Conservation (phyloP, 2,888 invertebrate genomes). For the Andrena praecox region DNA sequence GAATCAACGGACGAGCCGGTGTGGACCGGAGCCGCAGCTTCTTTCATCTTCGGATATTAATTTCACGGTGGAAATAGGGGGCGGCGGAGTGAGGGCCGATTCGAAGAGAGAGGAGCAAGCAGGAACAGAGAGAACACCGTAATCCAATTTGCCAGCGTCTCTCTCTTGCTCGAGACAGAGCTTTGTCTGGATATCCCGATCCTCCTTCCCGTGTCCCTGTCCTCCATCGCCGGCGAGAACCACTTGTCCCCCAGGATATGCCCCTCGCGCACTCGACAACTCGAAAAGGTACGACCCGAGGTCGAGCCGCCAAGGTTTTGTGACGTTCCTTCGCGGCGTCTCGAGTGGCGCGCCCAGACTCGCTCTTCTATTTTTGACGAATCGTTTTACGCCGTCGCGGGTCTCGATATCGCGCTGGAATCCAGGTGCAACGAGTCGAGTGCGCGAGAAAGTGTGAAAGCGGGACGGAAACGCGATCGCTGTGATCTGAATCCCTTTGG, state of each 20-base stretch:
- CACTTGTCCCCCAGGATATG: slow-evolving; percentile 66
- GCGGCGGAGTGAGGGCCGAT: slow-evolving; percentile 37
- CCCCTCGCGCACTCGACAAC: slow-evolving; percentile 51
- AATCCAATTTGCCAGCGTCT: slow-evolving; percentile 77
- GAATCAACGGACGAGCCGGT: slow-evolving; percentile 53
- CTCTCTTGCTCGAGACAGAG: slow-evolving; percentile 55
- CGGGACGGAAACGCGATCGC: background rate
- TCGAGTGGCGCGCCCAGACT: slow-evolving; percentile 44
- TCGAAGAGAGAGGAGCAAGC: slow-evolving; percentile 44
- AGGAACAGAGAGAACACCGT: slow-evolving; percentile 72
- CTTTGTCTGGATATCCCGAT: slow-evolving; percentile 65
- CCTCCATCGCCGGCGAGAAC: slow-evolving; percentile 50
- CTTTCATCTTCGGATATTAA: slow-evolving; percentile 81
- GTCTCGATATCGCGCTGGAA: background rate
- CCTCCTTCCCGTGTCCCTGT: slow-evolving; percentile 42
- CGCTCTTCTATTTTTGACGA: slow-evolving; percentile 42
- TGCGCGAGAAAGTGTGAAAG: background rate
- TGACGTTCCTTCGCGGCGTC: slow-evolving; percentile 60
- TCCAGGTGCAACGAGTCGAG: background rate
- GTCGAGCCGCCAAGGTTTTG: slow-evolving; percentile 37
- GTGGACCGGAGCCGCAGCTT: slow-evolving; percentile 66
- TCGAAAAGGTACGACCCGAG: slow-evolving; percentile 61
- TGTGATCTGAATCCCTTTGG: background rate
- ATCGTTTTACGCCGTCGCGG: slow-evolving; percentile 36
- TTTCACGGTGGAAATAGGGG: slow-evolving; percentile 71